These are phyloP conservation scores for Halcyon leucocephala DNA, from an alignment of 2,797 vertebrate genomes.

Conservation along the genomic window DNA sequence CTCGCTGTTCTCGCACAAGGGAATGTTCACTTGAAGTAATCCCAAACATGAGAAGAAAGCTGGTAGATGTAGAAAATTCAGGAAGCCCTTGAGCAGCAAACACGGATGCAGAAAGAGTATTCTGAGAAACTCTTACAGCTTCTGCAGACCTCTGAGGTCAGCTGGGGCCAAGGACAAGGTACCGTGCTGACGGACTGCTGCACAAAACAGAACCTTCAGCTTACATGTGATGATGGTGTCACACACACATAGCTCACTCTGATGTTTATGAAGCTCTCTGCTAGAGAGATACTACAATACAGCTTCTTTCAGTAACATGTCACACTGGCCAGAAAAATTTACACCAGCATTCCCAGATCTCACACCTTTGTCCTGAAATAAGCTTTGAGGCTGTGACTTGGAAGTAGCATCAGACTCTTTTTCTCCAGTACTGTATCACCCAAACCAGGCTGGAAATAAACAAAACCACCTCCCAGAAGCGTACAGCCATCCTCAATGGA, in stretches of 20 bases:
- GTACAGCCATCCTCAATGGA: accelerated
- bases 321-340: accelerated
- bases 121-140: neutral
- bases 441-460: neutral
- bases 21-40: neutral
- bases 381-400: neutral
- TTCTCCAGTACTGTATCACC: neutral
- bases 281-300: neutral
- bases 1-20: neutral
- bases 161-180: neutral
- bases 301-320: neutral
- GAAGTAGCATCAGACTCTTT: neutral
- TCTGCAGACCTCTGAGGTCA: neutral
- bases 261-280: neutral
- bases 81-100: neutral
- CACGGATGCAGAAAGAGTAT: neutral
- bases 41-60: neutral
- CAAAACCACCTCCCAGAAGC: neutral
- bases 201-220: neutral
- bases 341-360: neutral
- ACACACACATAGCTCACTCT: neutral
- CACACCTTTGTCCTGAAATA: neutral
- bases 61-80: neutral
- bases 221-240: accelerated
- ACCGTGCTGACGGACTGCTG: neutral